phyloP scores from a whole-genome alignment of 2,113 vertebrate genomes.

The Coracopsis vasa region DNA sequence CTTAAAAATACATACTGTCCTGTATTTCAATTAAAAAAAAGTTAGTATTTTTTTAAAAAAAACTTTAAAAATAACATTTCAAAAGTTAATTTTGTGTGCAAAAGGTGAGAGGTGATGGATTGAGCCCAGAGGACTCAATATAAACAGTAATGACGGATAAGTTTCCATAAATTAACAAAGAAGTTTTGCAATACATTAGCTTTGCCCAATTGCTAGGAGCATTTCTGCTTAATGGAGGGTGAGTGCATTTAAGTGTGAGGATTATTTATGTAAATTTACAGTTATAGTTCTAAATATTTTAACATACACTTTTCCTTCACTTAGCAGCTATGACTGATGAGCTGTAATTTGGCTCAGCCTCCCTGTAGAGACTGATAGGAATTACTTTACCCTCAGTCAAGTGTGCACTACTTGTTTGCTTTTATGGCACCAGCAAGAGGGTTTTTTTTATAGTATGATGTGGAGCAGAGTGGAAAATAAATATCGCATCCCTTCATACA shows the following conservation, averaged over 20 bases:
- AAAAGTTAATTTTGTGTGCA: not conserved
- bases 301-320: not conserved
- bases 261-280: constrained; percentile 27
- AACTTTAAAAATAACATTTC: not conserved
- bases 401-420: not conserved
- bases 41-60: not conserved
- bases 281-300: constrained; percentile 1
- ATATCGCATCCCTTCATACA: not conserved
- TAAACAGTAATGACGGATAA: not conserved
- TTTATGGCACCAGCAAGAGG: not conserved
- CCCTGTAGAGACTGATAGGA: not conserved
- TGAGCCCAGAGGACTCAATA: not conserved
- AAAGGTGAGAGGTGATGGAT: not conserved
- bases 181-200: not conserved
- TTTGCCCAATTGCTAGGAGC: not conserved
- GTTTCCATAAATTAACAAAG: not conserved
- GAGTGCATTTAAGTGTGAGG: not conserved
- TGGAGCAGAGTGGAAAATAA: not conserved
- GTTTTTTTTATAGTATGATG: not conserved
- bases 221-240: not conserved
- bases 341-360: not conserved
- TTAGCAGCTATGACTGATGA: not conserved
- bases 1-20: not conserved
- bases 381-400: not conserved
- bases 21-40: not conserved